Conservation (phyloP, 2,113 vertebrate species). For the Myotis davidii region DNA sequence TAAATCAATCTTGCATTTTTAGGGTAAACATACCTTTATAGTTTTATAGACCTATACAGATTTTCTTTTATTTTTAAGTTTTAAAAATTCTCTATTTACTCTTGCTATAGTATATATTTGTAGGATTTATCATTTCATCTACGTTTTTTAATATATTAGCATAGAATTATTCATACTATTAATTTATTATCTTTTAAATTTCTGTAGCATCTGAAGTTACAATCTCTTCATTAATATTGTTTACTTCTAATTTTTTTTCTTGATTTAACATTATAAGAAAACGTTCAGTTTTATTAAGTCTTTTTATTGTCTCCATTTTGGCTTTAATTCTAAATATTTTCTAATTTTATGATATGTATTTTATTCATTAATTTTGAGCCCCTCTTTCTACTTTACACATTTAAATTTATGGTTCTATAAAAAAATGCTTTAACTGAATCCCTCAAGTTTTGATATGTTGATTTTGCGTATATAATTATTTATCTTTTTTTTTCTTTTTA, state of each 20-base stretch:
- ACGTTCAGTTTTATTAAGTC: neutral
- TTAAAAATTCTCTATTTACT: neutral
- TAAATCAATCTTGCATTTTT: conserved; percentile 43
- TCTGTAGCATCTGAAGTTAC: neutral
- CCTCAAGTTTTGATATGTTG: neutral
- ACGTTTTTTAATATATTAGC: neutral
- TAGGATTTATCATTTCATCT: neutral
- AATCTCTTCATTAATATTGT: neutral
- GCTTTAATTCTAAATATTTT: conserved; percentile 18
- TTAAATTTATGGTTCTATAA: neutral
- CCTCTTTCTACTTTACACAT: neutral
- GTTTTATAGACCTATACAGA: neutral
- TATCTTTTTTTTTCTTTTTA: too few species aligned
- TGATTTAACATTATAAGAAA: neutral
- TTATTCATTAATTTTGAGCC: neutral
- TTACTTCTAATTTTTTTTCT: neutral
- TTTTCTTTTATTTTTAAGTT: neutral
- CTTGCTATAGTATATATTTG: neutral
- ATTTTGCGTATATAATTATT: neutral
- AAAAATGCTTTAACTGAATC: neutral
- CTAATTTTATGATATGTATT: neutral
- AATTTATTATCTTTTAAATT: conserved; percentile 23
- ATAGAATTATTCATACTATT: neutral
- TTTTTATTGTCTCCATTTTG: neutral
- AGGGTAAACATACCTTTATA: neutral